Evolutionary conservation across 1,140 invertebrate species (phyloP).

Genomic region (Solen grandis): DNA sequence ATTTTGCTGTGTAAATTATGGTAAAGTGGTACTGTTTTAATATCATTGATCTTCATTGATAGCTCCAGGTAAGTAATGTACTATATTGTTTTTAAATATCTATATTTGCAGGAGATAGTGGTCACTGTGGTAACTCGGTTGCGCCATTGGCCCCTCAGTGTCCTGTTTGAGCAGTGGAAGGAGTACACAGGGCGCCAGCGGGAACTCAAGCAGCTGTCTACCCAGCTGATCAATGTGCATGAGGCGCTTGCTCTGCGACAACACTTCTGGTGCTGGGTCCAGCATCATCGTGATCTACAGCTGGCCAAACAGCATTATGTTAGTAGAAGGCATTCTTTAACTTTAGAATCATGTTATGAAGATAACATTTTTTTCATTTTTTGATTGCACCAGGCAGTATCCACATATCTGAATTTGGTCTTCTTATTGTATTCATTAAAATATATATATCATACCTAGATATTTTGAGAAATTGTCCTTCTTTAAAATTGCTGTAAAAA

Average conservation of each 20-base stretch:
- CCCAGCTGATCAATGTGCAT: conserved; percentile 36
- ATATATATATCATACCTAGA: no score
- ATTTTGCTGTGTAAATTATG: no score
- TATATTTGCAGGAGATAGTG: conserved; percentile 52
- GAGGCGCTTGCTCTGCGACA: conserved; percentile 26
- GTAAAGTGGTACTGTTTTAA: no score
- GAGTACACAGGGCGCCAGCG: conserved; percentile 51
- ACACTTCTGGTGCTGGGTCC: conserved; percentile 32
- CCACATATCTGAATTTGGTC: no score
- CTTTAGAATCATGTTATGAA: neutral
- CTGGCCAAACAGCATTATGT: conserved; percentile 52
- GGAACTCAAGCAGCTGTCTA: conserved; percentile 42
- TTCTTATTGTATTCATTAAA: no score
- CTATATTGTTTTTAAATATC: no score
- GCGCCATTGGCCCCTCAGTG: conserved; percentile 58
- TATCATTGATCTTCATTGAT: no score
- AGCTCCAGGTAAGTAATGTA: no score
- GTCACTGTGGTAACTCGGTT: conserved; percentile 45
- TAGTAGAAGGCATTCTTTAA: neutral
- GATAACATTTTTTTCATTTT: no score
- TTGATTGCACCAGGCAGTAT: no score
- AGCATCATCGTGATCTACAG: conserved; percentile 22
- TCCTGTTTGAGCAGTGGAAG: conserved; percentile 59
- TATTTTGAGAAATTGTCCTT: no score
- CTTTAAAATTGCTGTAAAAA: no score